These are phyloP conservation scores for Enteromius radiatus DNA, from an alignment of 2,797 vertebrate genomes.

Conservation along the genomic window DNA sequence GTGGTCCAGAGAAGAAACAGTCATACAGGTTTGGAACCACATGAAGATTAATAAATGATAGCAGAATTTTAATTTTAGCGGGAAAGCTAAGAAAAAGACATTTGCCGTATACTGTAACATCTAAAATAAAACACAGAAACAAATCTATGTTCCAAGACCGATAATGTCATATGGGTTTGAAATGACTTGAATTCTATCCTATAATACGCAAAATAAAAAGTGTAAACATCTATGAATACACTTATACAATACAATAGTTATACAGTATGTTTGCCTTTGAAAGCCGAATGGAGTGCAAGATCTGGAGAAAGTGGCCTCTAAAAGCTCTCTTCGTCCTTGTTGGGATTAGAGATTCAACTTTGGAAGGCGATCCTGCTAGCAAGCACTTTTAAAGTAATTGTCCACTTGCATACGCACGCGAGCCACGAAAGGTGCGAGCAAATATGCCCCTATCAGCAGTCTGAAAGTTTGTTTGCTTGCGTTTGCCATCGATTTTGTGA, in stretches of 20 bases:
- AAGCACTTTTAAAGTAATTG: constrained; percentile 46
- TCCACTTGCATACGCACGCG: constrained; percentile 27
- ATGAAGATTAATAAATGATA: background rate
- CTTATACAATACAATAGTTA: background rate
- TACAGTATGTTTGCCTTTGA: background rate
- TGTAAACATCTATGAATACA: background rate
- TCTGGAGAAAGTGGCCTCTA: constrained; percentile 30
- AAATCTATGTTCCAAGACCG: background rate
- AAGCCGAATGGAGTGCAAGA: background rate
- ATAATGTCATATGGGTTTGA: background rate
- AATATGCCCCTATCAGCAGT: constrained; percentile 39
- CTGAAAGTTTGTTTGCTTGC: constrained; percentile 42
- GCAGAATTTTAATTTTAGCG: background rate
- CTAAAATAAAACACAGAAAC: background rate
- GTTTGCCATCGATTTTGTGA: constrained; percentile 44
- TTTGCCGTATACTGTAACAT: too few species aligned
- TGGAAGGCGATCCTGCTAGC: constrained; percentile 26
- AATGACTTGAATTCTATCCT: background rate
- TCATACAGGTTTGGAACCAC: too few species aligned
- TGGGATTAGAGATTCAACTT: constrained; percentile 39
- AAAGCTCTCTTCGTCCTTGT: constrained; percentile 28
- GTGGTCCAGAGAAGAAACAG: too few species aligned
- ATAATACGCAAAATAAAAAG: constrained; percentile 52
- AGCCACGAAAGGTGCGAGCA: constrained; percentile 4
- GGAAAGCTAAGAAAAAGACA: background rate